Evolutionary conservation across 2,113 vertebrate genomes (phyloP), one percentile per base, ranked within the genome.

Genomic region (Mustela nigripes): DNA sequence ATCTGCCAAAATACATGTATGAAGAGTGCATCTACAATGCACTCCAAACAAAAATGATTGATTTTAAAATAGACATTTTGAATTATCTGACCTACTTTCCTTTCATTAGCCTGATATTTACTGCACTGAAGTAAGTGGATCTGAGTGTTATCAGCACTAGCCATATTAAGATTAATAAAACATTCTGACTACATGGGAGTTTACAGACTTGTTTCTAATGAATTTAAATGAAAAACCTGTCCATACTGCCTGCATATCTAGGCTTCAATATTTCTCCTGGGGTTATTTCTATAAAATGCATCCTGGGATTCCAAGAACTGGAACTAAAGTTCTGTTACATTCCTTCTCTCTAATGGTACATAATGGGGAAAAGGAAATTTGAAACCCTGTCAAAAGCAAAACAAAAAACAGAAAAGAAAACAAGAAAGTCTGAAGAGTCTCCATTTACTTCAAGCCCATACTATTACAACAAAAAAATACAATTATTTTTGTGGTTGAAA

Each of bases 151-250:
- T 26, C 36, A 89, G 45, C 42, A 74, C n/a, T 36, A 65, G 21
- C 26, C 9, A 56, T 24, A 80, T 5, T 56, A 83, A 86, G 48
- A 87, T 4, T 60, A 50, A 65, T 24, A 76, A 91, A 82, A 80
- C 50, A 88, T 16, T 69, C 9, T 69, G n/a, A 83, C 15, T 63
- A 48, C 18, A 79, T 28, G 80, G 7, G 18, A 69, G 69, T 67
- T 69, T 60, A 65, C 5, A 91, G 53, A 92, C 7, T 69, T 4
- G 6, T 92, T 81, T 96, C 65, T 53, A 82, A 76, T 45, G 85
- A 94, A 71, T 26, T 96, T 85, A 94, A 84, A 62, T 91, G 24
- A n/a, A 96, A 93, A 97, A 71, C 58, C 69, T 42, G 11, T 67
- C 24, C 60, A 82, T 11, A 80, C 28, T 56, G 36, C 63, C 58